These are phyloP conservation scores for Dendrocopos noguchii DNA, from an alignment of 2,113 vertebrate genomes.

Conservation along the genomic window DNA sequence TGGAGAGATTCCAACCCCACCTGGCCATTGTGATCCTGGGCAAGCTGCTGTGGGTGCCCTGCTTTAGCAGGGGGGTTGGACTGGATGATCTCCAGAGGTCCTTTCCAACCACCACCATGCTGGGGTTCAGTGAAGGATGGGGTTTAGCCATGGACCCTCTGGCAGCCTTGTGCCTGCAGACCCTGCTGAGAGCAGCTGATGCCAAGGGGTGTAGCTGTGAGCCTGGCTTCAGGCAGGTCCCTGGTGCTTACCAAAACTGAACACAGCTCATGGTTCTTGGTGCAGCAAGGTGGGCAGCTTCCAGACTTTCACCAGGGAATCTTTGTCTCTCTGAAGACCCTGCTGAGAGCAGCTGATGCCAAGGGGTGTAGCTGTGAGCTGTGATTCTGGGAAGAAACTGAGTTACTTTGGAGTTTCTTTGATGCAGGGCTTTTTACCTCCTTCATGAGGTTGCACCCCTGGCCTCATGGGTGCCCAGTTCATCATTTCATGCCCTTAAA, in stretches of 20 bases:
- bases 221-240: neutral
- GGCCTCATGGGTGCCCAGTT: neutral
- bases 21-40: no score
- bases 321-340: rapidly evolving
- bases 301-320: neutral
- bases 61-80: no score
- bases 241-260: rapidly evolving
- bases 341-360: no score
- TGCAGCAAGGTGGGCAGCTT: neutral
- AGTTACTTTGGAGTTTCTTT: neutral
- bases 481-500: neutral
- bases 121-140: no score
- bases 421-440: neutral
- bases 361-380: no score
- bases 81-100: no score
- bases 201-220: no score
- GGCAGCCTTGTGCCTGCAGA: no score
- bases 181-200: no score
- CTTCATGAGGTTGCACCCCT: neutral
- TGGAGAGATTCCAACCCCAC: no score
- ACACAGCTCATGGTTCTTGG: neutral
- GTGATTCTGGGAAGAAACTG: neutral
- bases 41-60: no score
- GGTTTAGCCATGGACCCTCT: rapidly evolving
- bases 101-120: no score